phyloP scores from a whole-genome alignment of 2,888 invertebrate genomes.

The Standfussiana lucernea region DNA sequence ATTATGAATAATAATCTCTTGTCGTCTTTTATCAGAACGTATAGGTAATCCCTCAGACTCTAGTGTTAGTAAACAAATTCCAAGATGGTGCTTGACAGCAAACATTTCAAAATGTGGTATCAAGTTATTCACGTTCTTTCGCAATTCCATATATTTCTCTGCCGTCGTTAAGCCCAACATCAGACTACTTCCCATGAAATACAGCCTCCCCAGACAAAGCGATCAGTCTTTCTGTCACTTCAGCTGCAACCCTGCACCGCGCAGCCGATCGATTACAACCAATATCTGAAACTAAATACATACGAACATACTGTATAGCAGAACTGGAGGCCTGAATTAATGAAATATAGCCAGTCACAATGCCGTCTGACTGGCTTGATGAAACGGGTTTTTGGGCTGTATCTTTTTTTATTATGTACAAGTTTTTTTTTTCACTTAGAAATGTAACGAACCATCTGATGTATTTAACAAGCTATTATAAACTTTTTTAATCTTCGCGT shows the following conservation, averaged over 20 bases:
- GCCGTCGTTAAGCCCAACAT: not conserved
- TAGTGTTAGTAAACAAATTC: not conserved
- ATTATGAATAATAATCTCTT: constrained; percentile 20
- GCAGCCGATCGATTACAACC: constrained; percentile 52
- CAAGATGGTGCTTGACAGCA: not conserved
- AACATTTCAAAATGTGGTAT: not conserved
- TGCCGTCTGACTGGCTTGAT: no score
- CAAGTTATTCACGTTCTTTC: constrained; percentile 2
- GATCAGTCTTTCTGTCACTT: constrained; percentile 50
- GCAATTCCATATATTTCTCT: not conserved
- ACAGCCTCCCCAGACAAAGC: not conserved
- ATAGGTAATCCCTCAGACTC: not conserved
- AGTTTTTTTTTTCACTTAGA: not conserved
- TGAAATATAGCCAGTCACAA: constrained; percentile 34
- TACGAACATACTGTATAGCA: not conserved
- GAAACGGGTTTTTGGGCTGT: constrained; percentile 4
- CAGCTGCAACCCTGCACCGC: constrained; percentile 23
- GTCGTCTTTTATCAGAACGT: constrained; percentile 2
- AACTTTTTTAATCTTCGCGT: not conserved
- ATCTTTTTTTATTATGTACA: not conserved
- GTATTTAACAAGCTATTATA: not conserved
- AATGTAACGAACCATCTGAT: not conserved
- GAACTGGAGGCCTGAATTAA: constrained; percentile 16
- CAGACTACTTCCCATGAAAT: not conserved
- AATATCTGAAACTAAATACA: constrained; percentile 40